Evolutionary conservation across 1,140 invertebrate species (phyloP).

Genomic region (Psix sp.): DNA sequence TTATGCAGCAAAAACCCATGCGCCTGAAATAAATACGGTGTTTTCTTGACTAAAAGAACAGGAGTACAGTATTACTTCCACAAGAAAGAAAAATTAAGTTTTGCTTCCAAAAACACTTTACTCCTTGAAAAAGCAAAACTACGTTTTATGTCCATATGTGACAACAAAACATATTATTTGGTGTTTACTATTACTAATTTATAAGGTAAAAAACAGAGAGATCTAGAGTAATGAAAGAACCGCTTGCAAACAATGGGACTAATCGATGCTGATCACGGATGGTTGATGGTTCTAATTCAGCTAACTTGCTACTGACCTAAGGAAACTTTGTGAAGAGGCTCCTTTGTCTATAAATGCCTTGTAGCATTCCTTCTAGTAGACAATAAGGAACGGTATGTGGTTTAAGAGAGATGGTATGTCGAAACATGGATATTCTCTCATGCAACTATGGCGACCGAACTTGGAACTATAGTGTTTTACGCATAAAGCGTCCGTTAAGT

Average conservation of each 20-base stretch:
- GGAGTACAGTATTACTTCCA: too few relatives aligned
- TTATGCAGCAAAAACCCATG: too few relatives aligned
- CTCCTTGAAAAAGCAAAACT: too few relatives aligned
- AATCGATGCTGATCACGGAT: constrained; percentile 41
- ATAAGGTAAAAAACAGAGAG: too few relatives aligned
- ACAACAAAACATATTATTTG: too few relatives aligned
- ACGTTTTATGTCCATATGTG: too few relatives aligned
- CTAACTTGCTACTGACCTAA: constrained; percentile 66
- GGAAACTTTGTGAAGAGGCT: constrained; percentile 44
- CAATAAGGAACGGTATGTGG: constrained; percentile 57
- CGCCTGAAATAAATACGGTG: too few relatives aligned
- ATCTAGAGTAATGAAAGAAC: constrained; percentile 23
- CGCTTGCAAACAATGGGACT: constrained; percentile 30
- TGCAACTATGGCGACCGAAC: constrained; percentile 51
- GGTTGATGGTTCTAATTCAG: constrained; percentile 65
- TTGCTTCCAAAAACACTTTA: too few relatives aligned
- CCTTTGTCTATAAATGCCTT: constrained; percentile 51
- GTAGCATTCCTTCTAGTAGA: constrained; percentile 54
- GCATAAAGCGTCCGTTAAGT: constrained; percentile 48
- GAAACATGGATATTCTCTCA: constrained; percentile 51
- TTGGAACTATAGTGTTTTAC: constrained; percentile 49
- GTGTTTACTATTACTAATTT: too few relatives aligned
- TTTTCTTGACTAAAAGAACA: too few relatives aligned
- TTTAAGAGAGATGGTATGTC: constrained; percentile 52
- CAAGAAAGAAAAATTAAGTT: too few relatives aligned